Conservation (phyloP, 2,113 vertebrate species). For the Elephantulus edwardii region DNA sequence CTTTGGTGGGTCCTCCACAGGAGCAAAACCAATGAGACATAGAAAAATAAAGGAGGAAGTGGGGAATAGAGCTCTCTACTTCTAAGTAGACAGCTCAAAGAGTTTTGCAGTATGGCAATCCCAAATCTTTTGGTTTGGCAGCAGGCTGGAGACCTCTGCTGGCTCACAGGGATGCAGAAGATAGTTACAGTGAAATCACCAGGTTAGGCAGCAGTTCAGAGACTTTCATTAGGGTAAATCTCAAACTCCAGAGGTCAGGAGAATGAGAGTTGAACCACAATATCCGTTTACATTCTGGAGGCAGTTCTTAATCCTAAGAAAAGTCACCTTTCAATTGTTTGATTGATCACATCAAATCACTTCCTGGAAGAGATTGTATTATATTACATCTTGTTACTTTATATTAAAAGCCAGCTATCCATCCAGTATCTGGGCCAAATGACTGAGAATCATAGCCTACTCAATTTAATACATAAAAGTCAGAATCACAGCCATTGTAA, state of each 20-base stretch:
- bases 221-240: neutral
- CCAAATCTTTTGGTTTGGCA: neutral
- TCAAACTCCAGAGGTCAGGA: neutral
- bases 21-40: neutral
- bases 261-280: neutral
- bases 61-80: too few species aligned
- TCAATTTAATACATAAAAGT: neutral
- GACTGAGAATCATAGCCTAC: neutral
- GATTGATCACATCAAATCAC: too few species aligned
- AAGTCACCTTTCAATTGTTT: neutral
- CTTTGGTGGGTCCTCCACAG: neutral
- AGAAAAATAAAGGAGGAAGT: neutral
- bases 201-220: neutral
- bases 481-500: neutral
- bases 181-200: neutral
- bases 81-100: neutral
- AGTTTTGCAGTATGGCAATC: neutral
- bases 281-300: neutral
- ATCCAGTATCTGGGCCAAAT: neutral
- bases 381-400: neutral
- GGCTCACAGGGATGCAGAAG: neutral
- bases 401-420: neutral
- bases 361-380: neutral
- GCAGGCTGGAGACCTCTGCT: neutral
- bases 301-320: neutral